Evolutionary conservation across 2,113 vertebrate genomes (phyloP), one percentile per base, ranked within the genome.

Genomic region (Aythya baeri): DNA sequence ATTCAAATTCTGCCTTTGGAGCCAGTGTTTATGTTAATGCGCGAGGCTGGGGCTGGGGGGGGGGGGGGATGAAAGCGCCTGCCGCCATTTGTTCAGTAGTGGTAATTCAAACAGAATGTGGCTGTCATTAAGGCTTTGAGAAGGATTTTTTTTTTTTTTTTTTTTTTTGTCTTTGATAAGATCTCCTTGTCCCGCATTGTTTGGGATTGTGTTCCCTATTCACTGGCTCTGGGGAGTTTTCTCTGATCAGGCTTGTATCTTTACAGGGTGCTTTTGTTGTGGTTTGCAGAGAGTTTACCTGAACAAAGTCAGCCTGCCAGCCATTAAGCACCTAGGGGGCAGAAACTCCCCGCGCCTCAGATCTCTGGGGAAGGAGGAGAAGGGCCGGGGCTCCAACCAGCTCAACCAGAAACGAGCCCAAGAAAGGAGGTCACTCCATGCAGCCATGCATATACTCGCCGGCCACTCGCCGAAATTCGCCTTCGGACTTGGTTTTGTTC

Each of bases 101-200:
- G 98, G 97, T 97, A 97, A 98, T 98, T 98, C 98, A 98, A 98
- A 98, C 98, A 98, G 97, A 98, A 97, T 97, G 97, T 90, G 94
- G 94, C 97, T 97, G 97, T 97, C 97, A 98, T 98, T 97, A 97
- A 97, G 97, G 97, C 98, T 98, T 97, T 97, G 97, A 98, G 97
- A 98, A 94, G 95, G 93, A 92, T 94, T 94, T 97, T 97, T 97
- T 46, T 46, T 49, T 46, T 46, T 46, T 49, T 49, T 49, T 49
- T 46, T 46, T 46, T 49, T 49, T 49, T 49, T 49, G 46, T 49
- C 97, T 98, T 98, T 98, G 98, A 98, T 98, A 98, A 98, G 98
- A 98, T 98, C 98, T 95, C 93, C 98, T 98, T 98, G 98, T 98
- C 96, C 95, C 77, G 94, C 97, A 98, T 98, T 98, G 98, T 98